These are phyloP conservation scores for Myotis daubentonii DNA, from an alignment of 2,797 vertebrate species.

Conservation along the genomic window DNA sequence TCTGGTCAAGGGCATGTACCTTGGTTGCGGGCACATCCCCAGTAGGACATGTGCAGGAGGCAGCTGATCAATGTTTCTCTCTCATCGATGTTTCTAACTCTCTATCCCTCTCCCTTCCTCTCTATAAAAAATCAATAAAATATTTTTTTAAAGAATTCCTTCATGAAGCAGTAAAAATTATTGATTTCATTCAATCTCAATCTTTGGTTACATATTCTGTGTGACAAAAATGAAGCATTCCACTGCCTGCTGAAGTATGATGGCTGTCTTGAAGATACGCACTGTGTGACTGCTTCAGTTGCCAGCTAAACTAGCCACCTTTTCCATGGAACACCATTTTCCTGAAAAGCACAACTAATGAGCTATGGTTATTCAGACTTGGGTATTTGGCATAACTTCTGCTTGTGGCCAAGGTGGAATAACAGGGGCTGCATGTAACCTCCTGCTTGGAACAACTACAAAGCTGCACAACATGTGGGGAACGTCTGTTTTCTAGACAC, in stretches of 20 bases:
- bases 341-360: not conserved
- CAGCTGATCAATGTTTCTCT: too few relatives aligned
- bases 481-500: not conserved
- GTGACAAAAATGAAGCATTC: not conserved
- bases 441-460: not conserved
- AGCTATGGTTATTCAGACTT: not conserved
- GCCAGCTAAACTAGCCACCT: not conserved
- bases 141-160: not conserved
- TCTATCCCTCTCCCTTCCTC: too few relatives aligned
- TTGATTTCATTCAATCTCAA: not conserved
- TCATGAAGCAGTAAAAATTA: not conserved
- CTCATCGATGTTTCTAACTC: too few relatives aligned
- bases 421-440: not conserved
- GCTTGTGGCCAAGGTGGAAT: not conserved
- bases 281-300: not conserved
- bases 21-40: too few relatives aligned
- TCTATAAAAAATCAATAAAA: too few relatives aligned
- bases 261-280: not conserved
- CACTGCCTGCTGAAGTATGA: not conserved
- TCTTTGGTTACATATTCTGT: not conserved
- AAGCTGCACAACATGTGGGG: not conserved
- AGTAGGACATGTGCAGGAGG: too few relatives aligned
- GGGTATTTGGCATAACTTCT: not conserved
- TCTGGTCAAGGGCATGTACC: too few relatives aligned
- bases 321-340: not conserved